Evolutionary conservation across 2,113 vertebrate species (phyloP), one percentile per base, ranked within the genome.

Genomic region (Apistogramma diplotaenia): DNA sequence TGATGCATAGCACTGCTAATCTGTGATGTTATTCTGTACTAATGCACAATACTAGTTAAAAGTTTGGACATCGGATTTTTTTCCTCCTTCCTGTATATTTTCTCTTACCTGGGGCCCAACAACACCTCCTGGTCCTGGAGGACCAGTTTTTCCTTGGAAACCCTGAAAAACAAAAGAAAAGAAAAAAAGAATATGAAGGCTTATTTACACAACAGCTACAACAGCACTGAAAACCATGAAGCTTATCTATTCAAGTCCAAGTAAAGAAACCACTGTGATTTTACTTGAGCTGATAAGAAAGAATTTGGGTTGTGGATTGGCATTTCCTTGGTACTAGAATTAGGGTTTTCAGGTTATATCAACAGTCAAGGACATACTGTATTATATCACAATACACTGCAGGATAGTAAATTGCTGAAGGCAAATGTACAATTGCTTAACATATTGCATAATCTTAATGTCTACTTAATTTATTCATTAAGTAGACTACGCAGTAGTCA

Each of bases 101-200:
- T 23, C 3, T 80, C 74, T 72, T 94, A 99, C 98, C 96, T 99
- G 98, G 19, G 98, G 98, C 25, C 98, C 98, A 46, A 99, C 97
- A 56, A 99, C 98, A 43, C 98, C 98, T 57, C 98, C 98, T 76
- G 98, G 98, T 6, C 98, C 98, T 27, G 98, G 98, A 62, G 98
- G 98, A 70, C 98, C 98, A 3, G 98, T 99, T 93, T 99, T 99
- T 56, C 98, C 98, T 98, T 99, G 98, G 94, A 99, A 99, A 85
- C 98, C 98, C 98, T 99, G 87, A 67, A 71, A 27, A 78, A 25
- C 60, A 53, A 86, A 55, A 2, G 2, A 35, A 53, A 33, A 18
- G 46, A 19, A 11, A 37, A 86, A 56, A 35, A 35, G 29, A 1
- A 31, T 3, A 51, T 53, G 57, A 27, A 77, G 18, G 9, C 0